These are phyloP conservation scores for Phaenicophaeus curvirostris DNA, from an alignment of 2,797 vertebrate species.

Conservation along the genomic window DNA sequence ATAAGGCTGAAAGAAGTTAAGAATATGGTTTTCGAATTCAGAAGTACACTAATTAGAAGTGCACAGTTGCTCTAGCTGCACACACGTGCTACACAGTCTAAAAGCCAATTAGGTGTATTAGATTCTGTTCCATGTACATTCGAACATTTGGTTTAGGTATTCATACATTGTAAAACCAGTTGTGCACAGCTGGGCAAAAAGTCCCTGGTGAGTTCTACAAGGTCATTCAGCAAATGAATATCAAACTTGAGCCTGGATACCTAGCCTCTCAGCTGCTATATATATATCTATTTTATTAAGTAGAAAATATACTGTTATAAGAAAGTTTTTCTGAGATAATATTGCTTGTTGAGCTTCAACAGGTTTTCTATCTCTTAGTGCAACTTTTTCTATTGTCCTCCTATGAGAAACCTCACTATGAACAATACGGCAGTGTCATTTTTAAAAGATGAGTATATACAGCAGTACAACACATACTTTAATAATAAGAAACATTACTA, in stretches of 20 bases:
- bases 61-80: background rate
- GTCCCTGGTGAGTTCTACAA: background rate
- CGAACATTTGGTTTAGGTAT: background rate
- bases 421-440: background rate
- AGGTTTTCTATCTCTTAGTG: constrained; percentile 20
- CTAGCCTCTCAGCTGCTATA: background rate
- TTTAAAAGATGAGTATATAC: background rate
- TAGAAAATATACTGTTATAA: background rate
- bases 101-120: fast-evolving
- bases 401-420: background rate
- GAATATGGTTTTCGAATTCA: background rate
- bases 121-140: background rate
- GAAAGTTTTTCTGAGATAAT: background rate
- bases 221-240: constrained; percentile 14
- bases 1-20: background rate
- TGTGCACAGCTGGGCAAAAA: background rate
- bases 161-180: background rate
- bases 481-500: constrained; percentile 38
- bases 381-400: constrained; percentile 40
- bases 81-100: background rate
- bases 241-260: background rate
- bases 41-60: background rate
- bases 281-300: background rate
- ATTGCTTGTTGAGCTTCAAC: constrained; percentile 5
- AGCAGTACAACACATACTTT: background rate